phyloP scores from a whole-genome alignment of 1,140 invertebrate species.

The Trachymyrmex septentrionalis region DNA sequence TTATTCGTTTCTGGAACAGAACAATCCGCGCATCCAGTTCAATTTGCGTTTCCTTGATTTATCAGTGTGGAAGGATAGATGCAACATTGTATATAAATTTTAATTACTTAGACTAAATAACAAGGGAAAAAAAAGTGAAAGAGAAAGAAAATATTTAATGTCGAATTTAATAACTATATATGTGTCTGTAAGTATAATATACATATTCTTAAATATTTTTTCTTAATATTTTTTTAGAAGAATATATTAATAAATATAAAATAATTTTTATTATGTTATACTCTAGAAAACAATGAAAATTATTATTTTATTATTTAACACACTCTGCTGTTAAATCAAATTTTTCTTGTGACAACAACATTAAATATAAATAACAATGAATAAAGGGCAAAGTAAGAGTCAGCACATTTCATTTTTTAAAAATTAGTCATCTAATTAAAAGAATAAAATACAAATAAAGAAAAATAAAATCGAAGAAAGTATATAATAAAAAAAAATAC shows the following conservation, averaged over 20 bases:
- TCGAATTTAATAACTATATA: not conserved
- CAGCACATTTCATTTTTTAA: no score
- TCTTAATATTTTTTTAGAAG: not conserved
- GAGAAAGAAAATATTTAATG: not conserved
- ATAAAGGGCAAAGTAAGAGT: no score
- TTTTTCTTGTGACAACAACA: no score
- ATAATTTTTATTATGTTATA: not conserved
- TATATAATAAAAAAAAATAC: no score
- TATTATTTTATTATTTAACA: conserved; percentile 10
- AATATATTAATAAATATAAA: conserved; percentile 26
- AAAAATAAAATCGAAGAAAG: no score
- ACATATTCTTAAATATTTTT: not conserved
- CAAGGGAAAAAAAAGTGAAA: not conserved
- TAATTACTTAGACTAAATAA: not conserved
- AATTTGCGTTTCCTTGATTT: not conserved
- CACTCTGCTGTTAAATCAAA: no score
- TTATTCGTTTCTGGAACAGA: not conserved
- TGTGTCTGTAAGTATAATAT: not conserved
- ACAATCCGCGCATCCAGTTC: not conserved
- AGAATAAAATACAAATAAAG: no score
- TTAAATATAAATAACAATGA: no score
- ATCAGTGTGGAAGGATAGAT: not conserved
- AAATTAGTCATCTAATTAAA: no score
- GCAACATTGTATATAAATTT: not conserved
- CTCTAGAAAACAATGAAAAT: not conserved